Conservation (phyloP, 1,140 invertebrate genomes). For the Thaumetopoea pityocampa region DNA sequence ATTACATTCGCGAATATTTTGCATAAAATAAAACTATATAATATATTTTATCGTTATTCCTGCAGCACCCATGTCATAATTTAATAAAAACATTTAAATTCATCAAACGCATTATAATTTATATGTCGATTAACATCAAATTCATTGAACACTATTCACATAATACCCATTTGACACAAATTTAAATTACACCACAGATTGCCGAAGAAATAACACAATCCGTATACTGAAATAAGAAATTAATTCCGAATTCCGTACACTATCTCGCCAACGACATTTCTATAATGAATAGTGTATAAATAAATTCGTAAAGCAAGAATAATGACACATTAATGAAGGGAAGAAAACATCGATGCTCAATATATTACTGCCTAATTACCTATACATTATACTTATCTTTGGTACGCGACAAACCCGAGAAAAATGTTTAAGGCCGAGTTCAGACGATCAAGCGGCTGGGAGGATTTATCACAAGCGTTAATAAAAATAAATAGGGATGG, state of each 20-base stretch:
- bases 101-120: too few relatives aligned
- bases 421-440: conserved; percentile 42
- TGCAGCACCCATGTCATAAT: too few relatives aligned
- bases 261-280: conserved; percentile 18
- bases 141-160: too few relatives aligned
- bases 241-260: conserved; percentile 11
- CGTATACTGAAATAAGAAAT: conserved; percentile 18
- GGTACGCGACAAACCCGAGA: conserved; percentile 30
- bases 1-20: too few relatives aligned
- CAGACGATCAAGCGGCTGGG: too few relatives aligned
- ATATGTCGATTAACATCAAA: too few relatives aligned
- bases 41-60: too few relatives aligned
- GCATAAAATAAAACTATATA: too few relatives aligned
- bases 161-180: conserved; percentile 11
- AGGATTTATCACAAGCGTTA: too few relatives aligned
- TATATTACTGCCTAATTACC: conserved; percentile 69
- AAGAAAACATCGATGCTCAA: conserved; percentile 55
- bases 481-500: too few relatives aligned
- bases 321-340: conserved; percentile 59
- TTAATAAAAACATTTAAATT: too few relatives aligned
- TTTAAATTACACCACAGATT: conserved; percentile 8
- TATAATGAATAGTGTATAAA: conserved; percentile 40
- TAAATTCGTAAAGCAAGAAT: conserved; percentile 56
- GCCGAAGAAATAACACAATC: conserved; percentile 6
- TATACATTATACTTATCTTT: conserved; percentile 68